Conservation (phyloP, 2,888 invertebrate species). For the Sinelater perroti region DNA sequence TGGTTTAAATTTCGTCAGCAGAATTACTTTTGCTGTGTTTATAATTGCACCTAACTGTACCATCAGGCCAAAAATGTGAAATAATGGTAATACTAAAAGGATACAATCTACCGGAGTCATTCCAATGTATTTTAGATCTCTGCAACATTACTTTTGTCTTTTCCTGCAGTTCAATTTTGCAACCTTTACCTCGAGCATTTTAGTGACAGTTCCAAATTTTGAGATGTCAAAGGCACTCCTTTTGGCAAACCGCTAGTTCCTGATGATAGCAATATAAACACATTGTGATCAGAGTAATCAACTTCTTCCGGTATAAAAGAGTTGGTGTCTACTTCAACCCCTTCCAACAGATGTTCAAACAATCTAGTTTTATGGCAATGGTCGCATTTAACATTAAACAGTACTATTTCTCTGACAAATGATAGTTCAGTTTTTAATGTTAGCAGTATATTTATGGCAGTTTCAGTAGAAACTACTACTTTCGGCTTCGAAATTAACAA, state of each 20-base stretch:
- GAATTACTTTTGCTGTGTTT: constrained; percentile 58
- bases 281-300: constrained; percentile 61
- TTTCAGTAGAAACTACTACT: constrained; percentile 70
- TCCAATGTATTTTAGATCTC: background rate
- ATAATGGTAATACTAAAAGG: constrained; percentile 69
- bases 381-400: constrained; percentile 63
- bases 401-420: constrained; percentile 64
- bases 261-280: constrained; percentile 67
- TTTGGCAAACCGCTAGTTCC: constrained; percentile 76
- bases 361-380: constrained; percentile 63
- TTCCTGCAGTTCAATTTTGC: too few relatives aligned
- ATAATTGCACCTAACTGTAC: constrained; percentile 65
- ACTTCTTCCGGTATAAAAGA: constrained; percentile 60
- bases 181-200: too few relatives aligned
- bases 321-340: constrained; percentile 54
- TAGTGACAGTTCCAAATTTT: background rate
- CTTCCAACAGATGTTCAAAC: constrained; percentile 49
- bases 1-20: constrained; percentile 73
- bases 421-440: constrained; percentile 63
- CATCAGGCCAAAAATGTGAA: constrained; percentile 77
- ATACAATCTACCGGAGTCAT: background rate
- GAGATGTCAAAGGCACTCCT: constrained; percentile 70
- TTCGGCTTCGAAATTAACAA: constrained; percentile 72
- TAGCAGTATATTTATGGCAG: constrained; percentile 64
- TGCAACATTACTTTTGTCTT: background rate